These are phyloP conservation scores for Argyresthia albistria DNA, from an alignment of 2,888 invertebrate species.

Conservation along the genomic window DNA sequence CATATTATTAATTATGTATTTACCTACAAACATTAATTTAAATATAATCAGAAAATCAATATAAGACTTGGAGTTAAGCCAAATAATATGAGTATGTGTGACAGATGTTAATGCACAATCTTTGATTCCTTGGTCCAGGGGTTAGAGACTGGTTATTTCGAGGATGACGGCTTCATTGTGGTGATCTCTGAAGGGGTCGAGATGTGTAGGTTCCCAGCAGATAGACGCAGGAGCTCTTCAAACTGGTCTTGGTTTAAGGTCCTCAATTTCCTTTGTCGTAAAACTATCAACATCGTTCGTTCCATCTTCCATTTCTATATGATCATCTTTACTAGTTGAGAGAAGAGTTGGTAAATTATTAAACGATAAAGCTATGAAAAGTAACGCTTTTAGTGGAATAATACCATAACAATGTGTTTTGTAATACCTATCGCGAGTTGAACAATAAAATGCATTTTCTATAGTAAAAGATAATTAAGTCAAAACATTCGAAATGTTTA, in stretches of 20 bases:
- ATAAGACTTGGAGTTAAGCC: not conserved
- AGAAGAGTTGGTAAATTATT: too few species aligned
- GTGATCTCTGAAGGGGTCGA: slow-evolving; percentile 75
- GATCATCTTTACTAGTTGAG: not conserved
- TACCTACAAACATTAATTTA: not conserved
- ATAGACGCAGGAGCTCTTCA: slow-evolving; percentile 71
- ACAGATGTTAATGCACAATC: not conserved
- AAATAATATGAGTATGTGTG: not conserved
- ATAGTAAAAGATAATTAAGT: too few species aligned
- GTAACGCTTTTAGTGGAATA: too few species aligned
- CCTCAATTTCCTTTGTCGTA: slow-evolving; percentile 49
- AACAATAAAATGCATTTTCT: too few species aligned
- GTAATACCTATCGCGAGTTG: too few species aligned
- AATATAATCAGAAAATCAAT: not conserved
- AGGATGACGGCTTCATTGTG: slow-evolving; percentile 72
- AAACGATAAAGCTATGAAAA: too few species aligned
- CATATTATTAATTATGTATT: not conserved
- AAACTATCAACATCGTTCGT: slow-evolving; percentile 38
- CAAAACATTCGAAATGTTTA: too few species aligned
- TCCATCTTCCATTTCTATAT: slow-evolving; percentile 47
- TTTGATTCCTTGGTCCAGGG: slow-evolving; percentile 41
- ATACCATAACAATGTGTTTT: too few species aligned
- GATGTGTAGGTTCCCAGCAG: slow-evolving; percentile 75
- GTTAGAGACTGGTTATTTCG: slow-evolving; percentile 74
- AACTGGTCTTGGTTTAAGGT: slow-evolving; percentile 82